A percentile compares a stretch with the other conserved stretches of the same genome.
phyloP scores from a whole-genome alignment of 1,140 invertebrate genomes.

The Aporrectodea caliginosa region DNA sequence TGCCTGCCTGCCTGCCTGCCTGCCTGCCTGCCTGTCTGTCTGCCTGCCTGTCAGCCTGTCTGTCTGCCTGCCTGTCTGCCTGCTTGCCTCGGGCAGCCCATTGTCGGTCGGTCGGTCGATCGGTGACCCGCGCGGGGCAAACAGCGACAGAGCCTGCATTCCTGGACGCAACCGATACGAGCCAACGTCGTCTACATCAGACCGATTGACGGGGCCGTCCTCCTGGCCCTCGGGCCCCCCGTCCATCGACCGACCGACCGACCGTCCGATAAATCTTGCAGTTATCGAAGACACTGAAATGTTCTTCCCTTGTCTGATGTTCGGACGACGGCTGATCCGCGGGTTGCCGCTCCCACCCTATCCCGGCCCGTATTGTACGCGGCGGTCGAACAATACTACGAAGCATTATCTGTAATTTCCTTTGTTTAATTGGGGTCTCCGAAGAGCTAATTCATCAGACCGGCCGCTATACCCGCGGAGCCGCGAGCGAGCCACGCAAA shows the following conservation, averaged over 20 bases:
- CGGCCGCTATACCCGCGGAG: no score
- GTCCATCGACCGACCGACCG: background rate
- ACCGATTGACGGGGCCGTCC: background rate
- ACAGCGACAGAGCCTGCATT: background rate
- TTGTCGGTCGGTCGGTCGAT: no score
- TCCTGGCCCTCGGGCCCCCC: background rate
- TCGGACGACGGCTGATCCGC: no score
- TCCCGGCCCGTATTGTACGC: background rate
- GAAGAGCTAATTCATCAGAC: background rate
- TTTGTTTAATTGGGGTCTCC: background rate
- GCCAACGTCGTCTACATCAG: background rate
- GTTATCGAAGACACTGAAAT: background rate
- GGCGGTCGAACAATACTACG: background rate
- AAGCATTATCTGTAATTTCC: background rate
- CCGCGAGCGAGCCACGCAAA: background rate
- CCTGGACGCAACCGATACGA: background rate
- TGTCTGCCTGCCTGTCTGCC: no score
- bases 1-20: no score
- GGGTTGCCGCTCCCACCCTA: background rate
- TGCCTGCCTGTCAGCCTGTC: no score
- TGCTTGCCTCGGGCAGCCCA: no score
- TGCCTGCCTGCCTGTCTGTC: no score
- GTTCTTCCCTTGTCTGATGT: no score
- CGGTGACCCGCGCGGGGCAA: background rate
- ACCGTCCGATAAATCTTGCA: background rate